Conservation (phyloP, 2,888 invertebrate species). For the Cataglyphis altisquamis region DNA sequence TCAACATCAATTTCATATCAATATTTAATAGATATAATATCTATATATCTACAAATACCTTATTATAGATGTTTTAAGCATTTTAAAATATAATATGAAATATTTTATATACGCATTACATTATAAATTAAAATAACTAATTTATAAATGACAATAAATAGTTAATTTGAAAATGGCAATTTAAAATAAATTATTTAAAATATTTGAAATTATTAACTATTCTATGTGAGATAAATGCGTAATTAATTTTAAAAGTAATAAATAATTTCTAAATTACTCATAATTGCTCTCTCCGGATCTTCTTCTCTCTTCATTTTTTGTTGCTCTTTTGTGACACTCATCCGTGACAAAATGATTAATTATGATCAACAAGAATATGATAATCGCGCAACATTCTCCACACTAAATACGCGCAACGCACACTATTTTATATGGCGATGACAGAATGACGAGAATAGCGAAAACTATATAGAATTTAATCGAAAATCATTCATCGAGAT, state of each 20-base stretch:
- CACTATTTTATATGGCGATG: neutral
- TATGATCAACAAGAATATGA: neutral
- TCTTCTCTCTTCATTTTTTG: neutral
- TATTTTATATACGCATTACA: neutral
- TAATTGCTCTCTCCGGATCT: neutral
- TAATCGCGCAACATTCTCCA: neutral
- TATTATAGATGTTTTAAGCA: neutral
- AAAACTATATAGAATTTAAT: neutral
- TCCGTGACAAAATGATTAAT: neutral
- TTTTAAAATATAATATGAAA: neutral
- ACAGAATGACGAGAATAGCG: neutral
- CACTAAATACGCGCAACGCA: neutral
- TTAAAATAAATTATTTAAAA: neutral
- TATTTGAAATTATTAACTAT: neutral
- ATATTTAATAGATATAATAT: neutral
- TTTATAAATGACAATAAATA: neutral
- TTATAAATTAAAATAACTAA: neutral
- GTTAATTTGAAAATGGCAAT: neutral
- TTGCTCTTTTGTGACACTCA: neutral
- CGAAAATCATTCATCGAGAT: neutral
- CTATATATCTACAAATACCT: neutral
- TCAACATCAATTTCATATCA: neutral
- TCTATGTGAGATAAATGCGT: neutral
- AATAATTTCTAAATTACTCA: neutral
- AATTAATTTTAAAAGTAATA: neutral